phyloP scores from a whole-genome alignment of 1,140 invertebrate genomes.

The Drosophila aff. region DNA sequence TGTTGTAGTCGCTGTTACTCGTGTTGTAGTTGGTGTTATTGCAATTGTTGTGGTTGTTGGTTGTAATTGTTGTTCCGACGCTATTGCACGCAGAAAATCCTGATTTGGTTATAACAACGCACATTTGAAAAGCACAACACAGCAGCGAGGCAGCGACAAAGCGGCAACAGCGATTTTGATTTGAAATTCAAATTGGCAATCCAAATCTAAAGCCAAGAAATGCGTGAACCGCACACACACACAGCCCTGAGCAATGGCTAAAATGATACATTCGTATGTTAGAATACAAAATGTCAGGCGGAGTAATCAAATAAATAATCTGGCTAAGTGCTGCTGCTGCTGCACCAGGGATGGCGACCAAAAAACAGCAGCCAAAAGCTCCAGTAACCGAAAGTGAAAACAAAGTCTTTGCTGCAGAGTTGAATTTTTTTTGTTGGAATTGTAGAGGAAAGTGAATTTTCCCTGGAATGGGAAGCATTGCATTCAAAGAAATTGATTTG shows the following conservation, averaged over 20 bases:
- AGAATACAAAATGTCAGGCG: conserved; percentile 74
- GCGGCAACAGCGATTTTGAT: conserved; percentile 39
- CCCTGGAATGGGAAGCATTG: not conserved
- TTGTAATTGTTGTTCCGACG: conserved; percentile 74
- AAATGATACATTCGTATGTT: conserved; percentile 50
- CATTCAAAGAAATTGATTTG: not conserved
- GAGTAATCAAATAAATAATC: conserved; percentile 74
- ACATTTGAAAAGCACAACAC: conserved; percentile 61
- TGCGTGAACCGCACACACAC: conserved; percentile 60
- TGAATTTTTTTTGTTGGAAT: not conserved
- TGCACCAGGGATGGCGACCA: conserved; percentile 55
- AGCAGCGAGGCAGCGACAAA: conserved; percentile 9
- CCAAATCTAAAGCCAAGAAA: conserved; percentile 73
- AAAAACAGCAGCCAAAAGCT: not conserved
- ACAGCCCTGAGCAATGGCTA: conserved; percentile 75
- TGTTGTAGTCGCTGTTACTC: conserved; percentile 2
- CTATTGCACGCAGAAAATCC: conserved; percentile 77
- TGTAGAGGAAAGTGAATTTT: conserved; percentile 6
- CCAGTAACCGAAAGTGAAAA: conserved; percentile 14
- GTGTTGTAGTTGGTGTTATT: conserved; percentile 28
- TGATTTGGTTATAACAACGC: conserved; percentile 82
- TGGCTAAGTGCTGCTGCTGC: conserved; percentile 32
- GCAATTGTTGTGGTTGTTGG: conserved; percentile 26
- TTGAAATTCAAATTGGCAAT: conserved; percentile 81
- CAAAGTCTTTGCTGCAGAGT: not conserved